Percentiles rank a stretch among this genome's conserved stretches.
Conservation (phyloP, 1,140 invertebrate species). For the Pseudomyrmex concolor region DNA sequence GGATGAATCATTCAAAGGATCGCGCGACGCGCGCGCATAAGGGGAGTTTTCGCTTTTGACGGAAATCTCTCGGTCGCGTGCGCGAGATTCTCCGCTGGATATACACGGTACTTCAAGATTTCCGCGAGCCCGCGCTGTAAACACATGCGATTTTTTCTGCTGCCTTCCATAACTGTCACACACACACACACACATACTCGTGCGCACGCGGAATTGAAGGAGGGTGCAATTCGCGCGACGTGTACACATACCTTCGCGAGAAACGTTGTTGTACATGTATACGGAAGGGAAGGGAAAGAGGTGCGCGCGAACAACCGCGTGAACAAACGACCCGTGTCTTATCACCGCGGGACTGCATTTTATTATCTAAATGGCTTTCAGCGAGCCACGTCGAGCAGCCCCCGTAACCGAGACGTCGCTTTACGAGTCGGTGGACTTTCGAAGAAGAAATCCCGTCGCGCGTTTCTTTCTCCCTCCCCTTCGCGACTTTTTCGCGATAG, state of each 20-base stretch:
- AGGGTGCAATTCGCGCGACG: conserved; percentile 16
- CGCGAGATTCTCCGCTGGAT: background rate
- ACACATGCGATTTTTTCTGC: conserved; percentile 43
- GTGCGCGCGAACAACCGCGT: conserved; percentile 62
- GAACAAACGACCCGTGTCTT: conserved; percentile 74
- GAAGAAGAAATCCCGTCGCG: conserved; percentile 56
- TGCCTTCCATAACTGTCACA: conserved; percentile 38
- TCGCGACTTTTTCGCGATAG: conserved; percentile 39
- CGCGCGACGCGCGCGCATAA: background rate
- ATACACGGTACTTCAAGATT: conserved; percentile 44
- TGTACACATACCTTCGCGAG: background rate
- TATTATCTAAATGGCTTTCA: conserved; percentile 75
- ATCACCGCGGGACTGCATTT: conserved; percentile 71
- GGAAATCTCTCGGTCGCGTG: conserved; percentile 30
- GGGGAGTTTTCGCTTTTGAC: background rate
- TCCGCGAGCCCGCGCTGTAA: conserved; percentile 55
- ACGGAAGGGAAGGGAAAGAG: background rate
- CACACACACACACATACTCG: background rate
- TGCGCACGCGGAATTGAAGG: background rate
- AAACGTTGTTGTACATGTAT: too few relatives aligned
- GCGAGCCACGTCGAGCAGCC: conserved; percentile 61
- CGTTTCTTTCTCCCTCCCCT: background rate
- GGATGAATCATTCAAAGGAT: conserved; percentile 34
- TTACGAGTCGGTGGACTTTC: conserved; percentile 56
- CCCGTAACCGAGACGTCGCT: conserved; percentile 60